These are phyloP conservation scores for Chaunax sp. DNA, from an alignment of 2,797 vertebrate species.

Conservation along the genomic window DNA sequence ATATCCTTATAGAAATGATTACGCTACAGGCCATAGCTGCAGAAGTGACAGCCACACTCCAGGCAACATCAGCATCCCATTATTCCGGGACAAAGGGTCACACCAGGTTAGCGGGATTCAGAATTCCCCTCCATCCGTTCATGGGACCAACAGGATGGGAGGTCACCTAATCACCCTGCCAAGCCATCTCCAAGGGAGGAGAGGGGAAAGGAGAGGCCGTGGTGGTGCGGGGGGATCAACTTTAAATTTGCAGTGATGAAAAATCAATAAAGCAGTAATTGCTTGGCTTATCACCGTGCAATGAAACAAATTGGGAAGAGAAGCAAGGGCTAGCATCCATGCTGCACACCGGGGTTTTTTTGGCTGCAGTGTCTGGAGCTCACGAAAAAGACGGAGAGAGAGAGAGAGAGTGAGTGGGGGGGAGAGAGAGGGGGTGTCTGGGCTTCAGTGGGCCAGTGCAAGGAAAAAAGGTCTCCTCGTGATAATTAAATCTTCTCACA, in stretches of 20 bases:
- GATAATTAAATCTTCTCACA: conserved; percentile 99
- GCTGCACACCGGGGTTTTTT: conserved; percentile 70
- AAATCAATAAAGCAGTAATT: conserved; percentile 99
- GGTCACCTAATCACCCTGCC: conserved; percentile 90
- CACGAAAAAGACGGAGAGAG: conserved; percentile 15
- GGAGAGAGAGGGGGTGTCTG: conserved; percentile 52
- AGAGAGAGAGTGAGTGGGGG: conserved; percentile 27
- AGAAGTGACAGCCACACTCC: conserved; percentile 56
- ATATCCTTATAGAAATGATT: conserved; percentile 72
- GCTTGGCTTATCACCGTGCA: conserved; percentile 92
- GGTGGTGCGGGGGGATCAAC: conserved; percentile 76
- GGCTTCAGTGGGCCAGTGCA: conserved; percentile 79
- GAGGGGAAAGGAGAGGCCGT: conserved; percentile 16
- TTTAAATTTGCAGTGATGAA: conserved; percentile 96
- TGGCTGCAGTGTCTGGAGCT: conserved; percentile 75
- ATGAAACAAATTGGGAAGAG: conserved; percentile 90
- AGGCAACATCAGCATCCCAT: conserved; percentile 83
- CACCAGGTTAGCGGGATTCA: conserved; percentile 88
- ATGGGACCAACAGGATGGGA: conserved; percentile 64
- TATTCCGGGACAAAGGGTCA: conserved; percentile 88
- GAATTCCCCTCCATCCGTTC: conserved; percentile 75
- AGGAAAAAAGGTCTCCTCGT: conserved; percentile 90
- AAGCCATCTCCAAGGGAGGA: conserved; percentile 81
- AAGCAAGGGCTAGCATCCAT: conserved; percentile 85
- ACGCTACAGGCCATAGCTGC: conserved; percentile 49